Evolutionary conservation across 2,888 invertebrate genomes (phyloP).

Genomic region (Lissocephala sabroskyi): DNA sequence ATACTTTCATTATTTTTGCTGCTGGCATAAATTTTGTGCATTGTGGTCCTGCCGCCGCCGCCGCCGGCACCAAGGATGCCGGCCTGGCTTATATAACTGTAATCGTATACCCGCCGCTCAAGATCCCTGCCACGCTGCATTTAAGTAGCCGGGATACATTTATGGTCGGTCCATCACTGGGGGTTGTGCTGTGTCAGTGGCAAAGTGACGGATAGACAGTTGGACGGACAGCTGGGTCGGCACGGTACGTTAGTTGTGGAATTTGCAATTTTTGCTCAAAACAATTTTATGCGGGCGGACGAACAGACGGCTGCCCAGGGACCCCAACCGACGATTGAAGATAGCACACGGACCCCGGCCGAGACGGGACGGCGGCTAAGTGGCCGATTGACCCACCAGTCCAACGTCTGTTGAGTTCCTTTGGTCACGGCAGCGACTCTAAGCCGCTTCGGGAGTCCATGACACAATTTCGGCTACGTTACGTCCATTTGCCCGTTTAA

Average conservation of each 20-base stretch:
- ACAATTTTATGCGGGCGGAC: slow-evolving; percentile 39
- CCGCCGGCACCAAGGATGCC: neutral
- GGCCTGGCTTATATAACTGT: neutral
- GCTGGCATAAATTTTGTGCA: slow-evolving; percentile 60
- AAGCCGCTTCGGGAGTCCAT: slow-evolving; percentile 57
- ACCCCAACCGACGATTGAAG: slow-evolving; percentile 67
- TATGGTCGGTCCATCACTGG: too few species aligned
- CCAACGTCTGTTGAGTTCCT: neutral
- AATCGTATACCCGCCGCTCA: neutral
- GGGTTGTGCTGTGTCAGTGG: neutral
- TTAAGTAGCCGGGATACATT: slow-evolving; percentile 65
- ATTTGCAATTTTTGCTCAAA: slow-evolving; percentile 47
- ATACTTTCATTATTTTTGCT: slow-evolving; percentile 67
- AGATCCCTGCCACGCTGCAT: slow-evolving; percentile 41
- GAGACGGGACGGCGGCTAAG: slow-evolving; percentile 8
- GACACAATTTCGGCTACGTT: slow-evolving; percentile 56
- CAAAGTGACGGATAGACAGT: neutral
- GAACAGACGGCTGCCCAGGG: too few species aligned
- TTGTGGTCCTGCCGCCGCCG: slow-evolving; percentile 32
- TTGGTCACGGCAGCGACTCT: slow-evolving; percentile 35
- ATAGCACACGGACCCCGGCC: slow-evolving; percentile 66
- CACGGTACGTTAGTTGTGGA: slow-evolving; percentile 42
- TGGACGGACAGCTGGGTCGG: neutral
- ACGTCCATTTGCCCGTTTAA: slow-evolving; percentile 43
- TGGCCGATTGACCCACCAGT: slow-evolving; percentile 9